Base-by-base conservation (phyloP, 2,888 invertebrate genomes). In the Alcis repandata region DNA sequence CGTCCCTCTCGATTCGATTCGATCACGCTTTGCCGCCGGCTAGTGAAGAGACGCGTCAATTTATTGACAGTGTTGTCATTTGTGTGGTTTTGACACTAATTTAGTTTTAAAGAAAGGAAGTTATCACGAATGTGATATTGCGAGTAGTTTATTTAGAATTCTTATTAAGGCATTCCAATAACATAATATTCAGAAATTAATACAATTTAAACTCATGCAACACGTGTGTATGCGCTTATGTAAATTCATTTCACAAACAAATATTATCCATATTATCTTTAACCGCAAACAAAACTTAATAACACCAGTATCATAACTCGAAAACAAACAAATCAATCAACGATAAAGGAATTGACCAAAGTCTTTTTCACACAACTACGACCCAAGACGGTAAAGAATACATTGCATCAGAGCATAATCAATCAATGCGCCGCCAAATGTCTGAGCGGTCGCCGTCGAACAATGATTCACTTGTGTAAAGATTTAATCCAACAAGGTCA, bases 1-100 rank as follows among this genome's bases (percentile, higher is more conserved):
- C 66, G 68, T 66, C 48, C 65, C 60, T 68, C 52, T 61, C 48
- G 48, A 48, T 61, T 19, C 59, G 40, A 33, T 15, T 62, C 58
- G 63, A 58, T 63, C 56, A 57, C 45, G 53, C 38, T 15, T 49
- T 32, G 59, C 59, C 54, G 56, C 22, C 43, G 54, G 43, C 43
- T 38, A 51, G 49, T 56, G 49, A 15, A 15, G 58, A 15, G 43
- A 40, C 45, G 22, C 41, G 27, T 48, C 43, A 38, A 49, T 32
- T 63, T 49, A 32, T 22, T n/a, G 19, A 52, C 51, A 19, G 27
- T 54, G 10, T 48, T 15, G 15, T 10, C 22, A 46, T 13, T 22
- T 22, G n/a, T 8, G 22, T 8, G n/a, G 27, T 49, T 49, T 49
- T 15, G 33, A 6, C 1, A 49, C 33, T 17, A 15, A 17, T 49